Percentiles rank a stretch among this genome's conserved stretches.
Conservation (phyloP, 1,140 invertebrate species). For the Camponotus floridanus region DNA sequence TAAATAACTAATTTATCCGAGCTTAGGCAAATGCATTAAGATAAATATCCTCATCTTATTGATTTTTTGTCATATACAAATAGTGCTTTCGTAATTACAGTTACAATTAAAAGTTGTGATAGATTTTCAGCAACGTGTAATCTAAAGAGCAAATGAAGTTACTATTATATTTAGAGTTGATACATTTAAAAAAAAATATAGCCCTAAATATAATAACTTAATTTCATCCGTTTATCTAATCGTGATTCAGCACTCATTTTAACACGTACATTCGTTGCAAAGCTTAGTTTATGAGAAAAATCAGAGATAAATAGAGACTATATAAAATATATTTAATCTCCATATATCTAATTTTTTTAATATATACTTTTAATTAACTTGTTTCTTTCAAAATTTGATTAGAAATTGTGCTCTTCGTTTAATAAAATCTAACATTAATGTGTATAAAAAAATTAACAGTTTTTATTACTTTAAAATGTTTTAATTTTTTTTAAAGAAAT, state of each 20-base stretch:
- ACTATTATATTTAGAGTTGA: neutral
- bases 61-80: conserved; percentile 35
- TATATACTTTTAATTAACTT: neutral
- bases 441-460: neutral
- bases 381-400: neutral
- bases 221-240: conserved; percentile 16
- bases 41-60: conserved; percentile 47
- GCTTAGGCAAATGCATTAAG: neutral
- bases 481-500: neutral
- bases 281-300: neutral
- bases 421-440: conserved; percentile 3
- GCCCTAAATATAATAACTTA: conserved; percentile 26
- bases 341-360: neutral
- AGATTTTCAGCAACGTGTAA: neutral
- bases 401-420: neutral
- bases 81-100: neutral
- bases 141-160: conserved; percentile 46
- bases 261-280: conserved; percentile 11
- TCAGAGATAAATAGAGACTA: neutral
- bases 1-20: neutral
- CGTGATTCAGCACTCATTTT: neutral
- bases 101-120: conserved; percentile 19
- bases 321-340: neutral
- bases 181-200: neutral
- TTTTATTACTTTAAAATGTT: neutral